phyloP scores from a whole-genome alignment of 2,113 vertebrate genomes.

The Ceyx melanurus region DNA sequence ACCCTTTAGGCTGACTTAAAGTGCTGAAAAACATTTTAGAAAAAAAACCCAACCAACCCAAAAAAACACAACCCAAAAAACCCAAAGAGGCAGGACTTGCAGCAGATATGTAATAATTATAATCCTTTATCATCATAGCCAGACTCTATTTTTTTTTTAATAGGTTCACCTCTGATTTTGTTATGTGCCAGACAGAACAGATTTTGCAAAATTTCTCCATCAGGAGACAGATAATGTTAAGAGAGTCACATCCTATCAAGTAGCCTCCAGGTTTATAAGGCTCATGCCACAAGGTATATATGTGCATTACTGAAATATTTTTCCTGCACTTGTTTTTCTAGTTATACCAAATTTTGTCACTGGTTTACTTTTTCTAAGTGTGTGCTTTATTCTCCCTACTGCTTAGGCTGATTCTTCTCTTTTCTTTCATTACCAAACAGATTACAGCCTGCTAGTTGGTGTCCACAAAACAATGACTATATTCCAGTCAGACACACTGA shows the following conservation, averaged over 20 bases:
- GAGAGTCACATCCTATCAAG: background rate
- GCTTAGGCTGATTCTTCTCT: background rate
- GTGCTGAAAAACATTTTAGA: background rate
- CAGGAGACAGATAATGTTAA: background rate
- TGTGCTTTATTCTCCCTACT: background rate
- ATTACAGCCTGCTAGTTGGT: conserved; percentile 44
- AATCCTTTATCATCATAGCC: background rate
- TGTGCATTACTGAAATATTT: background rate
- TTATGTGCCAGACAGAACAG: background rate
- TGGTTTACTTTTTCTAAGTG: conserved; percentile 7
- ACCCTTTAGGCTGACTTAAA: background rate
- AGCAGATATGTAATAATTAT: background rate
- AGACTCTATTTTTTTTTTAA: background rate
- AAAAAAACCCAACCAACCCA: background rate
- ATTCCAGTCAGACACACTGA: conserved; percentile 27
- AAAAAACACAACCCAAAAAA: background rate
- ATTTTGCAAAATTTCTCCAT: background rate
- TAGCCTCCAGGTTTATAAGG: background rate
- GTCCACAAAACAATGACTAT: conserved; percentile 41
- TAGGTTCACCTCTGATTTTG: background rate
- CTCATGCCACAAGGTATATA: background rate
- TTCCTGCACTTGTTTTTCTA: background rate
- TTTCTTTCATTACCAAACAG: conserved; percentile 21
- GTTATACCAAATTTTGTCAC: background rate
- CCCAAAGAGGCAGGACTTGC: background rate